phyloP scores from a whole-genome alignment of 2,888 invertebrate genomes.

The Luperina nickerlii region DNA sequence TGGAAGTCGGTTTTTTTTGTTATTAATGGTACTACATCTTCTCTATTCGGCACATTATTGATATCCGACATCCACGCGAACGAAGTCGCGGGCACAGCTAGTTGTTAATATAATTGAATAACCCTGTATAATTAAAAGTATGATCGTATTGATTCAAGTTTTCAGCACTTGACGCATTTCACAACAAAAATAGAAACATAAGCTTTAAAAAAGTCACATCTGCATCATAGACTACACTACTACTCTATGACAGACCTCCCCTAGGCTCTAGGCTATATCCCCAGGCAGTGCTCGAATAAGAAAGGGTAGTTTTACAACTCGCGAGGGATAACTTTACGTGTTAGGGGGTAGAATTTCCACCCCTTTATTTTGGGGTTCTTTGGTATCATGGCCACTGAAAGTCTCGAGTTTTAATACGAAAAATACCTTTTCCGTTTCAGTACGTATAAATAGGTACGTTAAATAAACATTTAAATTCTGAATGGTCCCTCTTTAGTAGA shows the following conservation, averaged over 20 bases:
- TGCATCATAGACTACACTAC: neutral
- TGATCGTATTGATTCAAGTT: no score
- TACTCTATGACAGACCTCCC: conserved; percentile 78
- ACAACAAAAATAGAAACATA: neutral
- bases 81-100: no score
- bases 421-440: conserved; percentile 57
- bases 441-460: conserved; percentile 51
- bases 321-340: conserved; percentile 87
- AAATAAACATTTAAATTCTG: conserved; percentile 44
- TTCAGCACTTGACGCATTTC: neutral
- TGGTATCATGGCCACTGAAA: conserved; percentile 76
- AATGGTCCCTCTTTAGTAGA: conserved; percentile 30
- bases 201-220: neutral
- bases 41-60: no score
- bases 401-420: conserved; percentile 65
- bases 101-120: no score
- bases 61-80: no score
- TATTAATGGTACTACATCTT: no score
- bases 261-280: conserved; percentile 80
- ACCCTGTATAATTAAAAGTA: no score
- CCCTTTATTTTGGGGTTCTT: conserved; percentile 81
- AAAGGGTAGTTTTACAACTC: conserved; percentile 89
- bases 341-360: conserved; percentile 78
- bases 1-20: no score
- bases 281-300: conserved; percentile 80